Percentiles rank a stretch among this genome's conserved stretches.
Conservation (phyloP, 2,888 invertebrate genomes). For the Micoletzkya japonica region DNA sequence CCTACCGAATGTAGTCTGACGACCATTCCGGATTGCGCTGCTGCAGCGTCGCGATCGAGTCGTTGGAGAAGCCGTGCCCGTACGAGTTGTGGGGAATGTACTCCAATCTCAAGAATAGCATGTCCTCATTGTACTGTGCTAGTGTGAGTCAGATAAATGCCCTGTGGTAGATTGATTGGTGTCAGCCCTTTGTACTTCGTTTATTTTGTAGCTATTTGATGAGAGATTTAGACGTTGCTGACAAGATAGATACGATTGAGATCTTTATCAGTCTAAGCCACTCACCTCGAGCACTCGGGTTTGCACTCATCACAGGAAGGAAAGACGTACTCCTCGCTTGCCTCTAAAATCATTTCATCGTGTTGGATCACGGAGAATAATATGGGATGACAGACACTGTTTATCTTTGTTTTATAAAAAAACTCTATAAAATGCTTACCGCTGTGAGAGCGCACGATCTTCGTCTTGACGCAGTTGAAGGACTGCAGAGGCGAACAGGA, state of each 20-base stretch:
- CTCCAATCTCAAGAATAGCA: constrained; percentile 31
- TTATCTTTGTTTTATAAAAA: too few species aligned
- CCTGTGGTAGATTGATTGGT: background rate
- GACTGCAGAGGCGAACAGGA: constrained; percentile 11
- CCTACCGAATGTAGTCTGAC: constrained; percentile 35
- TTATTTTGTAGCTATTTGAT: too few species aligned
- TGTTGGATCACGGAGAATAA: too few species aligned
- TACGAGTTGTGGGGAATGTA: constrained; percentile 58
- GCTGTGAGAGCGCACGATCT: too few species aligned
- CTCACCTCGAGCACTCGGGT: constrained; percentile 39
- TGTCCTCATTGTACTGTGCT: background rate
- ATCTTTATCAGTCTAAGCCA: background rate
- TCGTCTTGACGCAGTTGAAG: constrained; percentile 13
- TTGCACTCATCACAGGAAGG: constrained; percentile 39
- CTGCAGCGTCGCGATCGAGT: constrained; percentile 40
- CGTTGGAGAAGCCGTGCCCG: constrained; percentile 45
- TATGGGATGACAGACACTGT: too few species aligned
- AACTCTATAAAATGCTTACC: too few species aligned
- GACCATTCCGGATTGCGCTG: constrained; percentile 36
- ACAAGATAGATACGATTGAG: background rate
- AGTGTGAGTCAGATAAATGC: background rate
- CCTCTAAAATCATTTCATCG: too few species aligned
- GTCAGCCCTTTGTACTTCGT: too few species aligned
- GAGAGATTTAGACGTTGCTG: too few species aligned
- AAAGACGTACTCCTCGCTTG: background rate